A percentile compares a stretch with the other conserved stretches of the same genome.
Conservation (phyloP, 2,888 invertebrate genomes). For the Agrypnus murinus region DNA sequence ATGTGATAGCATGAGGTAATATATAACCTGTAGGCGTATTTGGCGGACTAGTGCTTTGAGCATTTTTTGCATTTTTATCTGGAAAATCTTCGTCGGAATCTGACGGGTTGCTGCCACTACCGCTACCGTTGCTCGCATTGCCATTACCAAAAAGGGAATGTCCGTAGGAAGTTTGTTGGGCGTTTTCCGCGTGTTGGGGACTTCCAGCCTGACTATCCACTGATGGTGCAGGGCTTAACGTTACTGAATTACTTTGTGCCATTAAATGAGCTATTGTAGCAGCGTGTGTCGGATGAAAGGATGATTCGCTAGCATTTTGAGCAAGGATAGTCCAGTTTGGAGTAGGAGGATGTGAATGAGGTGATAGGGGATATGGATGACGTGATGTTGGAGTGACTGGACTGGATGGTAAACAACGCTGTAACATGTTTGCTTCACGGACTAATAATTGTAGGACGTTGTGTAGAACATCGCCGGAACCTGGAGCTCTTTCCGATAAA, state of each 20-base stretch:
- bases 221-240: slow-evolving; percentile 92
- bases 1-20: slow-evolving; percentile 71
- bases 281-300: slow-evolving; percentile 70
- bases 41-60: slow-evolving; percentile 72
- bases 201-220: slow-evolving; percentile 91
- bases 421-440: slow-evolving; percentile 85
- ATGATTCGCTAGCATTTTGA: slow-evolving; percentile 67
- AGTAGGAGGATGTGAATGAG: slow-evolving; percentile 87
- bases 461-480: slow-evolving; percentile 94
- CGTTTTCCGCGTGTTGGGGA: slow-evolving; percentile 82
- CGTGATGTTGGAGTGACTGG: slow-evolving; percentile 89
- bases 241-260: slow-evolving; percentile 87
- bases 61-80: slow-evolving; percentile 65
- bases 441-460: slow-evolving; percentile 93
- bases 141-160: slow-evolving; percentile 70
- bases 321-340: slow-evolving; percentile 80
- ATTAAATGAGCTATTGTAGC: slow-evolving; percentile 83
- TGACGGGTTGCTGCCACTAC: slow-evolving; percentile 85
- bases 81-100: slow-evolving; percentile 88
- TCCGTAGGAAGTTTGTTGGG: slow-evolving; percentile 61
- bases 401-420: slow-evolving; percentile 85
- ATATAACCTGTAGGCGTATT: slow-evolving; percentile 73
- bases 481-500: slow-evolving; percentile 92
- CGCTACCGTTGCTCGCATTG: slow-evolving; percentile 69
- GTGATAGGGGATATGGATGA: slow-evolving; percentile 83